phyloP scores from a whole-genome alignment of 2,888 invertebrate species.

The Eupithecia abbreviata region DNA sequence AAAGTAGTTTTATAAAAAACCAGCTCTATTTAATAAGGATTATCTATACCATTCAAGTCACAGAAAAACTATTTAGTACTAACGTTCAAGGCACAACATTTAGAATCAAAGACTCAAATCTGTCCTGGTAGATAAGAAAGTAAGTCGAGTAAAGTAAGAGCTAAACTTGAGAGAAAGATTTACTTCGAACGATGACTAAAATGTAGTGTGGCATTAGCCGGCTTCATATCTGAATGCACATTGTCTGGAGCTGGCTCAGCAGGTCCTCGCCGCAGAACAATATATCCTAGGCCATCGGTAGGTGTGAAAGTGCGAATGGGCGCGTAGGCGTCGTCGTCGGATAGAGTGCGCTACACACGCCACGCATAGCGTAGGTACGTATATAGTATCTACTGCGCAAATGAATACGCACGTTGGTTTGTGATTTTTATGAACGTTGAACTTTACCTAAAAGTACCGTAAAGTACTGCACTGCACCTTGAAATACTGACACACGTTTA shows the following conservation, averaged over 20 bases:
- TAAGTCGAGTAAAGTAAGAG: too few species aligned
- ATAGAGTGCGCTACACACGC: neutral
- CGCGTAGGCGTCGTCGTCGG: neutral
- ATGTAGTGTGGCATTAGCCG: too few species aligned
- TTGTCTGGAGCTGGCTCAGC: slow-evolving; percentile 15
- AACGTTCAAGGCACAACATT: too few species aligned
- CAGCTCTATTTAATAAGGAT: neutral
- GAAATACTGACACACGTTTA: neutral
- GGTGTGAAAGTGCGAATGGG: neutral
- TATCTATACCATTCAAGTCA: neutral
- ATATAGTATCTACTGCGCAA: neutral
- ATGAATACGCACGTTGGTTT: neutral
- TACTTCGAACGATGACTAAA: neutral
- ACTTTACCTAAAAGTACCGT: neutral
- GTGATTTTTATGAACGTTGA: slow-evolving; percentile 10
- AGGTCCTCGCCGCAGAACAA: slow-evolving; percentile 7
- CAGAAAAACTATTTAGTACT: too few species aligned
- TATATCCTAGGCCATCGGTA: neutral
- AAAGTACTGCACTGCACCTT: neutral
- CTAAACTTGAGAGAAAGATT: neutral
- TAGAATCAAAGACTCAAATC: neutral
- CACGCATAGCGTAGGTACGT: neutral
- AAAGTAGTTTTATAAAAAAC: neutral
- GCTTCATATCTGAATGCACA: neutral
- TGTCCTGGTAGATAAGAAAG: neutral